A percentile compares a stretch with the other conserved stretches of the same genome.
phyloP scores from a whole-genome alignment of 2,113 vertebrate species.

The Galeopterus variegatus region DNA sequence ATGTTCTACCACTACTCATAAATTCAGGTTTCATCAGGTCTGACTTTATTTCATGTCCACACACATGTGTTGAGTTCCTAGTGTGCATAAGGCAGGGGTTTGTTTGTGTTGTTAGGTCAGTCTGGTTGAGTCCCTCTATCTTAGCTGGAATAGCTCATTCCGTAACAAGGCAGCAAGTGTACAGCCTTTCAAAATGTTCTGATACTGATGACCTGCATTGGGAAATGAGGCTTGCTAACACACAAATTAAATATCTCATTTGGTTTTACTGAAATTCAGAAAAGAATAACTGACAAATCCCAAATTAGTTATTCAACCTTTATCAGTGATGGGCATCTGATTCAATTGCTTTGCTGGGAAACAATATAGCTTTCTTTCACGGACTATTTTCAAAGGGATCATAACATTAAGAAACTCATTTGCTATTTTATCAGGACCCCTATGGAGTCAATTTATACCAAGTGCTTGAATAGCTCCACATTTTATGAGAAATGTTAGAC shows the following conservation, averaged over 20 bases:
- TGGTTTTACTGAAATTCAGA: background rate
- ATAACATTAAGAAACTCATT: conserved; percentile 78
- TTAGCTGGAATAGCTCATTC: background rate
- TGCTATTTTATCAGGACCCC: conserved; percentile 75
- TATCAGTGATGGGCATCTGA: background rate
- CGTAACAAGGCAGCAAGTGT: background rate
- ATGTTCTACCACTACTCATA: too few species aligned
- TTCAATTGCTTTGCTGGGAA: conserved; percentile 60
- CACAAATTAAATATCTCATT: background rate
- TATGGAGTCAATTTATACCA: conserved; percentile 77
- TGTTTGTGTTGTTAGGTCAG: fast-evolving
- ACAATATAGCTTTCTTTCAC: conserved; percentile 59
- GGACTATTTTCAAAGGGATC: conserved; percentile 66
- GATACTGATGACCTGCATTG: background rate
- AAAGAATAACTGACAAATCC: background rate
- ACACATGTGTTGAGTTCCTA: fast-evolving
- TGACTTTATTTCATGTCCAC: background rate
- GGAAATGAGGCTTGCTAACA: background rate
- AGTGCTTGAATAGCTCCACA: conserved; percentile 68
- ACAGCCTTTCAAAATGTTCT: background rate
- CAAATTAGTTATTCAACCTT: background rate
- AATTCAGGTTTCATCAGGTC: background rate
- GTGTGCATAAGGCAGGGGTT: fast-evolving
- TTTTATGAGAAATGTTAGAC: conserved; percentile 70
- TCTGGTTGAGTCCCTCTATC: background rate